phyloP scores from a whole-genome alignment of 2,888 invertebrate genomes.

The Drosophila trichaetosa region DNA sequence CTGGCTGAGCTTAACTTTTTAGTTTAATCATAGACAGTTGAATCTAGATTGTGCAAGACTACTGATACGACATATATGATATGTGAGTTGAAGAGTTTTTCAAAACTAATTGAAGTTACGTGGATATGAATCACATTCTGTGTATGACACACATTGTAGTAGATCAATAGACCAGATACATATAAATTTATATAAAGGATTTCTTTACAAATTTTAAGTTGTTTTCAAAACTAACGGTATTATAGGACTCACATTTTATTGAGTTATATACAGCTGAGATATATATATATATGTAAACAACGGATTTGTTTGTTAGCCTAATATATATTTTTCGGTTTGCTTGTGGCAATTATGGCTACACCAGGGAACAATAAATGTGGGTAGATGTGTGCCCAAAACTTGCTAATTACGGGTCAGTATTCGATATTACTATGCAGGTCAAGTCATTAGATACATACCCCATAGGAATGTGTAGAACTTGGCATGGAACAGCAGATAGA shows the following conservation, averaged over 20 bases:
- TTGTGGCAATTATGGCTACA: constrained; percentile 49
- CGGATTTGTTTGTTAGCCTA: neutral
- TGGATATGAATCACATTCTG: neutral
- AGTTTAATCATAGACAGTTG: neutral
- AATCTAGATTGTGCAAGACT: neutral
- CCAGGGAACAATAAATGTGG: constrained; percentile 1
- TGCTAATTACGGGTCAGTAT: constrained; percentile 41
- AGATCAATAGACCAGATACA: neutral
- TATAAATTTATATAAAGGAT: neutral
- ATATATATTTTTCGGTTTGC: constrained; percentile 29
- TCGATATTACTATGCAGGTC: neutral
- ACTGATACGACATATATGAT: neutral
- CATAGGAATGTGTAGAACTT: constrained; percentile 89
- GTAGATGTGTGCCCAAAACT: constrained; percentile 3
- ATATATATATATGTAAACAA: neutral
- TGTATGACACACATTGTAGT: neutral
- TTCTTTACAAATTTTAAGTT: neutral
- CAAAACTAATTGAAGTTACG: neutral
- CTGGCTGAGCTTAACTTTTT: neutral
- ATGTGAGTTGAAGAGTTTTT: neutral
- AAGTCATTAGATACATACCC: constrained; percentile 87
- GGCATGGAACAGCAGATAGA: constrained; percentile 88
- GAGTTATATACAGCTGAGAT: neutral
- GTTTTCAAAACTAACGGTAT: neutral
- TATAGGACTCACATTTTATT: neutral